Evolutionary conservation across 2,797 vertebrate genomes (phyloP).

Genomic region (Okamejei kenojei): DNA sequence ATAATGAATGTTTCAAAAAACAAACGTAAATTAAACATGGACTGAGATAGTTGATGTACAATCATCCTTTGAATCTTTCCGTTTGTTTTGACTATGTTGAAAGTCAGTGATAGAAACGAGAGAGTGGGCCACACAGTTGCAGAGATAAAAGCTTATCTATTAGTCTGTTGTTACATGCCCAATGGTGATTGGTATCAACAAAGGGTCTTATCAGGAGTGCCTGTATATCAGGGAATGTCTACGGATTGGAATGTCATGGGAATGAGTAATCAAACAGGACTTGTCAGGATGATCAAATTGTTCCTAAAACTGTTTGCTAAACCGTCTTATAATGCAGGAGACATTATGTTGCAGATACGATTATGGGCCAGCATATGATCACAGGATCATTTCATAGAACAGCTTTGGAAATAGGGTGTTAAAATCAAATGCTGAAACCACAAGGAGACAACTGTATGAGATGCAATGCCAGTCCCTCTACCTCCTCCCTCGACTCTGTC

Average conservation of each 20-base stretch:
- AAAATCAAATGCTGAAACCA: too few species aligned
- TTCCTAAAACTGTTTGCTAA: neutral
- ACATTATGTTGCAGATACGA: neutral
- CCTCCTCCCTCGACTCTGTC: too few species aligned
- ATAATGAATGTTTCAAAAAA: neutral
- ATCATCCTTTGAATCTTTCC: neutral
- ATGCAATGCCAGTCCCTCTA: too few species aligned
- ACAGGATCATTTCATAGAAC: too few species aligned
- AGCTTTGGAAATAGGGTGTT: too few species aligned
- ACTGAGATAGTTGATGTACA: neutral
- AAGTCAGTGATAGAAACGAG: neutral
- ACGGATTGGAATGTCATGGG: neutral
- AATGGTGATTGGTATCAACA: neutral
- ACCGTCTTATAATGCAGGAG: too few species aligned
- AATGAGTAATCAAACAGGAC: neutral
- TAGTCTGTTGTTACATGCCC: neutral
- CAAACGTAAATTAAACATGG: neutral
- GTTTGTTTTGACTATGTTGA: neutral
- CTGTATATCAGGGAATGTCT: neutral
- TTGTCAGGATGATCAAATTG: neutral
- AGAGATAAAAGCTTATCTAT: neutral
- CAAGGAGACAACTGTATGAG: too few species aligned
- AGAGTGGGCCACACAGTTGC: neutral
- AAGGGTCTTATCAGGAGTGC: neutral
- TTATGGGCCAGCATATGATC: neutral